Percentiles rank a stretch among this genome's conserved stretches.
Evolutionary conservation across 2,888 invertebrate genomes (phyloP).

Genomic region (Cryptus armator): DNA sequence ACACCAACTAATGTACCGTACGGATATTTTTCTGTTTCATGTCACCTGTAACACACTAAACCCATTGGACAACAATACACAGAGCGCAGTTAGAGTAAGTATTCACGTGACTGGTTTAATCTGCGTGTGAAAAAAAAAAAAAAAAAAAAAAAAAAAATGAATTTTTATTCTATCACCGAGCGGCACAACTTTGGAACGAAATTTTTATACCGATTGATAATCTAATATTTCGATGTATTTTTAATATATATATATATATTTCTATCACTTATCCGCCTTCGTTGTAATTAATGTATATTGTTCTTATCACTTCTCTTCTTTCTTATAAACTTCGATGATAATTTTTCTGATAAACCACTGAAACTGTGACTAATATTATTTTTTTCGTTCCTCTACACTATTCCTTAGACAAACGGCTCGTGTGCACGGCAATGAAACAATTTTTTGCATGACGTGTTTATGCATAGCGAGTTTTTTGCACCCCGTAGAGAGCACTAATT

Average conservation of each 20-base stretch:
- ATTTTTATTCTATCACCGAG: constrained; percentile 54
- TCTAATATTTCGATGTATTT: constrained; percentile 42
- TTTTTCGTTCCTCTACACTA: constrained; percentile 43
- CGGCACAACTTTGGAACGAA: constrained; percentile 62
- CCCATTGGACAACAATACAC: constrained; percentile 69
- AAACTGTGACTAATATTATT: constrained; percentile 43
- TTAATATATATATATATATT: constrained; percentile 21
- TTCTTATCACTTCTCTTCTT: constrained; percentile 22
- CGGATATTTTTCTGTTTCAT: constrained; percentile 79
- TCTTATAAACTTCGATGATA: constrained; percentile 31
- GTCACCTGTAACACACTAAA: constrained; percentile 71
- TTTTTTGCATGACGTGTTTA: constrained; percentile 61
- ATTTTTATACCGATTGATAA: constrained; percentile 29
- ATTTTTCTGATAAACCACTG: constrained; percentile 13
- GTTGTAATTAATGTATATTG: constrained; percentile 25
- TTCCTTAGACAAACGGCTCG: constrained; percentile 19
- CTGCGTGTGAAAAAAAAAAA: constrained; percentile 52
- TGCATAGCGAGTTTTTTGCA: constrained; percentile 34
- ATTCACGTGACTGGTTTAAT: constrained; percentile 70
- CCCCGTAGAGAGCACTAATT: constrained; percentile 47
- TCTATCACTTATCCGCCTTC: constrained; percentile 39
- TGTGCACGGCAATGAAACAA: constrained; percentile 59
- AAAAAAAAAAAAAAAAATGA: constrained; percentile 15
- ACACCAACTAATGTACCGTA: constrained; percentile 60
- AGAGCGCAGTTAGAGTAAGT: constrained; percentile 85